Evolutionary conservation across 2,888 invertebrate genomes (phyloP).

Genomic region (Iphiclides podalirius): DNA sequence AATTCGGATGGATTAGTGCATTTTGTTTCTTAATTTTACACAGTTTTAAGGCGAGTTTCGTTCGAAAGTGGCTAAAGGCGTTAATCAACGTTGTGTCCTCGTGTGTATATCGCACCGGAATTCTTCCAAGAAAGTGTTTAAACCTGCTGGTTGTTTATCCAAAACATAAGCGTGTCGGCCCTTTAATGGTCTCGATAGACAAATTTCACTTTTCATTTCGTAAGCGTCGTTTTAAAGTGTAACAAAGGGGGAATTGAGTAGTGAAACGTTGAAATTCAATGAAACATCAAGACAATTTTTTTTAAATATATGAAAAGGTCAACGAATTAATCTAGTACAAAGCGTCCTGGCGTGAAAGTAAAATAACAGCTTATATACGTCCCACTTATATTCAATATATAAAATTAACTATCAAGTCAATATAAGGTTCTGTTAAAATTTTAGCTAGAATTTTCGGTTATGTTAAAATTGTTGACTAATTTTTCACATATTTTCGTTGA

Average conservation of each 20-base stretch:
- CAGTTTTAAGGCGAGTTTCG: conserved; percentile 39
- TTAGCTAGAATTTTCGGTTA: too few relatives aligned
- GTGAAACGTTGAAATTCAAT: too few relatives aligned
- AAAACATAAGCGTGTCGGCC: conserved; percentile 58
- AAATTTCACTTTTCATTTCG: conserved; percentile 65
- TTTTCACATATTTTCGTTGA: too few relatives aligned
- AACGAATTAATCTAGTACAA: too few relatives aligned
- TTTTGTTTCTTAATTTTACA: conserved; percentile 35
- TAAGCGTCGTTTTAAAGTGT: conserved; percentile 30
- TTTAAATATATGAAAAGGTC: too few relatives aligned
- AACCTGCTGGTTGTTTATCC: conserved; percentile 57
- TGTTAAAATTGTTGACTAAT: too few relatives aligned
- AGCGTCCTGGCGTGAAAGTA: too few relatives aligned
- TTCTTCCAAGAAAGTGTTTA: conserved; percentile 60
- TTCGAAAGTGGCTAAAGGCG: conserved; percentile 46
- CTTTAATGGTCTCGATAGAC: conserved; percentile 56
- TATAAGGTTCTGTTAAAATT: too few relatives aligned
- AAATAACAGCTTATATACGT: too few relatives aligned
- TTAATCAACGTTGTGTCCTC: conserved; percentile 66
- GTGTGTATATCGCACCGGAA: conserved; percentile 54
- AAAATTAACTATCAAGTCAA: too few relatives aligned
- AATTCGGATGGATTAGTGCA: conserved; percentile 18
- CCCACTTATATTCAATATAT: too few relatives aligned
- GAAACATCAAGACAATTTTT: too few relatives aligned
- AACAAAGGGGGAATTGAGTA: conserved; percentile 43